Conservation (phyloP, 2,797 vertebrate genomes). For the Sebastes matsubarae region DNA sequence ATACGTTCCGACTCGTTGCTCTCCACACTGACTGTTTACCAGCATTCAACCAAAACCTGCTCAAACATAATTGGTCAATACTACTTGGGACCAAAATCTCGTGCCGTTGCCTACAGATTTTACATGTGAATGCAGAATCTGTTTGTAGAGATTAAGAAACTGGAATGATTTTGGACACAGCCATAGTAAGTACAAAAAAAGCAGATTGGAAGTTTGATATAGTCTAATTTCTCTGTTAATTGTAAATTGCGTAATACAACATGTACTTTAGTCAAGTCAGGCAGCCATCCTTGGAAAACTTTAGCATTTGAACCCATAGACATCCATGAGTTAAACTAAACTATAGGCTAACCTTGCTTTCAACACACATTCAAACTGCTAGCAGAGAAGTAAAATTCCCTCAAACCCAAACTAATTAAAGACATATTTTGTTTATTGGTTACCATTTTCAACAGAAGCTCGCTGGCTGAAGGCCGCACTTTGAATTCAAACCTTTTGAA, state of each 20-base stretch:
- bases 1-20: background rate
- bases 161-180: background rate
- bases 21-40: too few relatives aligned
- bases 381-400: conserved; percentile 7
- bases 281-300: background rate
- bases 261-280: background rate
- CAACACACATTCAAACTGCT: conserved; percentile 6
- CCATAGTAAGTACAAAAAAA: background rate
- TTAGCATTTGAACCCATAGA: background rate
- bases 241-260: background rate
- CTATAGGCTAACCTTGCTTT: background rate
- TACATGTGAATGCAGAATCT: background rate
- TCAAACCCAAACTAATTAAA: background rate
- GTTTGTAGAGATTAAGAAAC: background rate
- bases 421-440: background rate
- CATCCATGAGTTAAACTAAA: background rate
- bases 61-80: too few relatives aligned
- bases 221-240: background rate
- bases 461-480: background rate
- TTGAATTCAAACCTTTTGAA: conserved; percentile 18
- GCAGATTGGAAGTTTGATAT: background rate
- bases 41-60: too few relatives aligned
- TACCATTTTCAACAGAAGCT: background rate
- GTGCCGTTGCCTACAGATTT: too few relatives aligned
- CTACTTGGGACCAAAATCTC: fast-evolving